These are phyloP conservation scores for Argyra leucocephala DNA, from an alignment of 2,888 invertebrate genomes.

Conservation along the genomic window DNA sequence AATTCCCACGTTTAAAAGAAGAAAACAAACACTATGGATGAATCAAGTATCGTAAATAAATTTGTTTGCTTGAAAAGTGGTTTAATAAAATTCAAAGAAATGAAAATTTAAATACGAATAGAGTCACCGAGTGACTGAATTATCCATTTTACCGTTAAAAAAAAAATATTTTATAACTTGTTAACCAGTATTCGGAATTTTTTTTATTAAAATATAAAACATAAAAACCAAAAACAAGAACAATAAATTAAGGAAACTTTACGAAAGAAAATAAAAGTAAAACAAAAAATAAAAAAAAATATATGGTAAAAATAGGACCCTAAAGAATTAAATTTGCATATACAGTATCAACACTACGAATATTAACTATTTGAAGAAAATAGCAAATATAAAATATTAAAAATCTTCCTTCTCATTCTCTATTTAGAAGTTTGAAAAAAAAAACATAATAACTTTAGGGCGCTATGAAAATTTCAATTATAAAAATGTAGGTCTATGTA, in stretches of 20 bases:
- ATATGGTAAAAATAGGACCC: background rate
- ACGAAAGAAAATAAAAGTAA: background rate
- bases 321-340: background rate
- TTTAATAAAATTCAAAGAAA: background rate
- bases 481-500: too few species aligned
- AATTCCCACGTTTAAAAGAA: too few species aligned
- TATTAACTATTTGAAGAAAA: background rate
- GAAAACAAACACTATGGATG: background rate
- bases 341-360: background rate
- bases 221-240: background rate
- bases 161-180: background rate
- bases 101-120: background rate
- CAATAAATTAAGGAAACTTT: background rate
- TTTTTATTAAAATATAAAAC: background rate
- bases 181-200: background rate
- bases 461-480: conserved; percentile 8
- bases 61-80: background rate
- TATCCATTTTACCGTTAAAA: background rate
- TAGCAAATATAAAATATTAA: too few species aligned
- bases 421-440: too few species aligned
- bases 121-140: background rate
- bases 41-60: background rate
- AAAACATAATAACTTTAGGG: too few species aligned
- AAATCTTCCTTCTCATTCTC: too few species aligned
- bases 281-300: background rate